A percentile compares a stretch with the other conserved stretches of the same genome.
Evolutionary conservation across 2,888 invertebrate genomes (phyloP).

Genomic region (Ariolimax columbianus): DNA sequence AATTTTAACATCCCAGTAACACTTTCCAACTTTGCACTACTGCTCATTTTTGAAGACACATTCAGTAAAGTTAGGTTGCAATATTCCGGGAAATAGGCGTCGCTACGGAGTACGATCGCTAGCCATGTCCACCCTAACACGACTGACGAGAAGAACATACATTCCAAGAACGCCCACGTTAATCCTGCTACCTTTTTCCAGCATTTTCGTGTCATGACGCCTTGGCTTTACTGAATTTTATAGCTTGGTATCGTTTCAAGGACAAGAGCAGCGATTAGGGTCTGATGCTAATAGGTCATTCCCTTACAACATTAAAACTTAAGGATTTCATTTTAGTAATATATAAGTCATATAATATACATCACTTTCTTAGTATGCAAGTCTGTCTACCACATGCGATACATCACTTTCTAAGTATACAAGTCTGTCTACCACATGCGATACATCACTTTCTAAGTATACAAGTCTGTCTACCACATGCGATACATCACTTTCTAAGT

Average conservation of each 20-base stretch:
- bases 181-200: slow-evolving; percentile 61
- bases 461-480: too few species aligned
- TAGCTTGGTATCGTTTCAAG: neutral
- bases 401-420: too few species aligned
- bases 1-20: neutral
- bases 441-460: too few species aligned
- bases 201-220: slow-evolving; percentile 39
- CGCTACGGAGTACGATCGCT: slow-evolving; percentile 60
- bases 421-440: too few species aligned
- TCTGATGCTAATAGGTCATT: neutral
- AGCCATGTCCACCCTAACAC: slow-evolving; percentile 72
- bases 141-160: slow-evolving; percentile 67
- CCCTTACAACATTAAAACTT: neutral
- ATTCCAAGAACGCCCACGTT: slow-evolving; percentile 67
- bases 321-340: too few species aligned
- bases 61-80: slow-evolving; percentile 59
- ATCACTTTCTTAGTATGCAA: too few species aligned
- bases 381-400: too few species aligned
- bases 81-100: slow-evolving; percentile 61
- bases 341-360: too few species aligned
- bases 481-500: too few species aligned
- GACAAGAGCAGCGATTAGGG: too few species aligned
- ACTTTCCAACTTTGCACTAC: neutral
- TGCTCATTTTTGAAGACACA: neutral
- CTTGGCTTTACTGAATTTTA: neutral